These are phyloP conservation scores for Hydrotaea diabolus DNA, from an alignment of 2,888 invertebrate species.

Conservation along the genomic window DNA sequence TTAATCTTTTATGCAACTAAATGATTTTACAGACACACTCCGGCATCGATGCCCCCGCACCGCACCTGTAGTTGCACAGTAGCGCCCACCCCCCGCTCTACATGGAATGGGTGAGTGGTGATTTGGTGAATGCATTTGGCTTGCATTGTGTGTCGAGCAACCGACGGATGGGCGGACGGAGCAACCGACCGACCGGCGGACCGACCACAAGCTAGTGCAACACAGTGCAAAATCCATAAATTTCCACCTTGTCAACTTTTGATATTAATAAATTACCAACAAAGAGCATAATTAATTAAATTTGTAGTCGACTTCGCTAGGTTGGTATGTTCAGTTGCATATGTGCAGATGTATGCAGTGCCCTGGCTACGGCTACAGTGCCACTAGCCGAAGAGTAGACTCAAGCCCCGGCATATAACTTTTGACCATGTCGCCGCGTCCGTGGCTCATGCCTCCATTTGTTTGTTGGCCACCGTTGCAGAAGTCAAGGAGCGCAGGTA, in stretches of 20 bases:
- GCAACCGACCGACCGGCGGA: neutral
- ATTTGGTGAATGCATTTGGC: no score
- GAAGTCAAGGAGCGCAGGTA: slow-evolving; percentile 42
- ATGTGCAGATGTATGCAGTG: slow-evolving; percentile 7
- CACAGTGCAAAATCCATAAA: slow-evolving; percentile 76
- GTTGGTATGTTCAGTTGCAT: no score
- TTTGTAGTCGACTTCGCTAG: slow-evolving; percentile 55
- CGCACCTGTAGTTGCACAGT: neutral
- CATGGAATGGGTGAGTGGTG: no score
- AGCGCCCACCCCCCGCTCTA: neutral
- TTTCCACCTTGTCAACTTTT: slow-evolving; percentile 81
- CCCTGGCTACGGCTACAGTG: slow-evolving; percentile 1
- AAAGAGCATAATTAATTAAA: slow-evolving; percentile 81
- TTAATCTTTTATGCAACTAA: slow-evolving; percentile 62
- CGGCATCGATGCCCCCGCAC: no score
- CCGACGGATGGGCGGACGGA: slow-evolving; percentile 26
- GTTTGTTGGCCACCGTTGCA: slow-evolving; percentile 32
- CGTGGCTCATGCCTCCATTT: neutral
- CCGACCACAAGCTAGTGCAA: slow-evolving; percentile 62
- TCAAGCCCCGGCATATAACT: slow-evolving; percentile 35
- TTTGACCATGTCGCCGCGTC: slow-evolving; percentile 61
- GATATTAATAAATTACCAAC: slow-evolving; percentile 80
- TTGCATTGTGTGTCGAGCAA: slow-evolving; percentile 15
- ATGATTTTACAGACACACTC: slow-evolving; percentile 39
- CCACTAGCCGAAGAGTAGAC: neutral